Percentiles rank a stretch among this genome's conserved stretches.
These are phyloP conservation scores for Ypsolopha scabrella DNA, from an alignment of 2,888 invertebrate genomes.

Conservation along the genomic window DNA sequence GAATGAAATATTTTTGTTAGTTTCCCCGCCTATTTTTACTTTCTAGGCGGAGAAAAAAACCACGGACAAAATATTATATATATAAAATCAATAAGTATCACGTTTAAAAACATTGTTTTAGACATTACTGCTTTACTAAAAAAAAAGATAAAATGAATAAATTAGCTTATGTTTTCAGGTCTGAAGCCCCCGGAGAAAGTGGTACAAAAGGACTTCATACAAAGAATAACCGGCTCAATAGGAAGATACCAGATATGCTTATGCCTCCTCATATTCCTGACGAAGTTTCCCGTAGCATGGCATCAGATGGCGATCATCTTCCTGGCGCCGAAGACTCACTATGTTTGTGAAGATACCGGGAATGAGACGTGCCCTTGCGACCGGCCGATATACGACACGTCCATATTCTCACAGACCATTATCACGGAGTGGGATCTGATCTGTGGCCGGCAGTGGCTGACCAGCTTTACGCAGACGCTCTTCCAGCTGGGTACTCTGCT, in stretches of 20 bases:
- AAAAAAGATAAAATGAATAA: background rate
- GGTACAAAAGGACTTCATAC: conserved; percentile 34
- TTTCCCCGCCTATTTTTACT: too few relatives aligned
- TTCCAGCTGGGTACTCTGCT: conserved; percentile 81
- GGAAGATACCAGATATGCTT: conserved; percentile 63
- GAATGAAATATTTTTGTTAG: too few relatives aligned
- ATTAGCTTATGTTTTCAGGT: conserved; percentile 16
- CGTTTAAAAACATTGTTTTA: too few relatives aligned
- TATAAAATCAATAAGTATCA: too few relatives aligned
- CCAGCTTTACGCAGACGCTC: conserved; percentile 78
- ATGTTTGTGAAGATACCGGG: conserved; percentile 26
- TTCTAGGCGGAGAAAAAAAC: too few relatives aligned
- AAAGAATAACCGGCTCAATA: conserved; percentile 54
- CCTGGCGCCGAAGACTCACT: conserved; percentile 50
- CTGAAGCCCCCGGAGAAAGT: conserved; percentile 14
- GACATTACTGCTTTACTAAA: background rate
- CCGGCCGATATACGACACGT: conserved; percentile 71
- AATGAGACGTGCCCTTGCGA: conserved; percentile 66
- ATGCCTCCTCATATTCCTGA: conserved; percentile 41
- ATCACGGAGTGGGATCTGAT: conserved; percentile 82
- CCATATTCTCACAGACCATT: conserved; percentile 77
- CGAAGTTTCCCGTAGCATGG: conserved; percentile 60
- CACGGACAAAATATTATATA: too few relatives aligned
- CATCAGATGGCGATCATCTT: conserved; percentile 66
- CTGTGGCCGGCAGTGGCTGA: conserved; percentile 73